phyloP scores from a whole-genome alignment of 64 coral and sea anemone genomes.

The Porites australiensis region DNA sequence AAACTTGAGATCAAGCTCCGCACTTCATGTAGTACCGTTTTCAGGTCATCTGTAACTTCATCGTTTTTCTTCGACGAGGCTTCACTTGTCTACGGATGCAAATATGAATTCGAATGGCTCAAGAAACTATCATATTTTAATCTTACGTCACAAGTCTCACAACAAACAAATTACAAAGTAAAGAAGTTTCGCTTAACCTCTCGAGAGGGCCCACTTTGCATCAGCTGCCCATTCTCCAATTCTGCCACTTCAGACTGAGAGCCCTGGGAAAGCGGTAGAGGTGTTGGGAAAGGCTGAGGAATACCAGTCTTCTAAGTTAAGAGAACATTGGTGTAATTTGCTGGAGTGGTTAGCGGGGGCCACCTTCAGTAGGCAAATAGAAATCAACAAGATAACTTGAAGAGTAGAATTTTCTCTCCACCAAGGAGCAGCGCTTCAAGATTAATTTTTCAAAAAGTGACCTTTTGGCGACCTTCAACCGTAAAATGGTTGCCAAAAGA shows the following conservation, averaged over 20 bases:
- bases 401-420: too few relatives aligned
- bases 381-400: neutral
- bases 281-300: neutral
- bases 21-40: conserved; percentile 54
- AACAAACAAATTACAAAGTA: neutral
- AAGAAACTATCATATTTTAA: neutral
- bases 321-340: neutral
- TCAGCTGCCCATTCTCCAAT: neutral
- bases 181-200: neutral
- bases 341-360: neutral
- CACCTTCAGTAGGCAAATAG: neutral
- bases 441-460: too few relatives aligned
- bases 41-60: conserved; percentile 66
- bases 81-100: neutral
- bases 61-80: conserved; percentile 6
- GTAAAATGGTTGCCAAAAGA: neutral
- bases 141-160: neutral
- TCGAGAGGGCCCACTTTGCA: neutral
- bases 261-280: neutral
- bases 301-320: neutral
- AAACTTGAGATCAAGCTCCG: conserved; percentile 62
- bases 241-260: neutral
- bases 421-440: neutral
- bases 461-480: neutral
- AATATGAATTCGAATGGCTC: neutral